Evolutionary conservation across 2,888 invertebrate species (phyloP), one percentile per base, ranked within the genome.

Genomic region (Helleia helle): DNA sequence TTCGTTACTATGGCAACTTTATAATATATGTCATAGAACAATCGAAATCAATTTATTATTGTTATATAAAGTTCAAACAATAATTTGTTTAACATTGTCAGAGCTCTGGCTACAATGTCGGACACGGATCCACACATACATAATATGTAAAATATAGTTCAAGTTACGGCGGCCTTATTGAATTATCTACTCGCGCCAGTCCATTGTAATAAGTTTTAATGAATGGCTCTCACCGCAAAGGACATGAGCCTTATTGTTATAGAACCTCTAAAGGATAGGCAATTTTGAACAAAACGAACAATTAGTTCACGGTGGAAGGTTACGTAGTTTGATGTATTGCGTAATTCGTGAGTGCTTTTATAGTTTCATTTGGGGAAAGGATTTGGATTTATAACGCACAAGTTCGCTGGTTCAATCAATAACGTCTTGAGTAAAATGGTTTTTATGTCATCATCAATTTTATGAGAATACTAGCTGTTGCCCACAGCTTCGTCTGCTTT

Each of bases 161-260:
- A 62, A 68, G 60, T 66, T 65, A 46, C 46, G 49, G 52, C 38
- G 52, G 71, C 62, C 18, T 76, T 77, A 80, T 79, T 80, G 75
- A 79, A 79, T 77, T 76, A 77, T 70, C 67, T 69, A 59, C 69
- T 69, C 65, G 66, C 65, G 68, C 59, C 48, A 42, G 48, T 49
- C 64, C 60, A 71, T 73, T 74, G 73, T 74, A 61, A 62, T 67
- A 69, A 73, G 74, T 72, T 74, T 70, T 73, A 80, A 79, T 76
- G 70, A 75, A 76, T 71, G 65, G 65, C 54, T 61, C 56, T 50
- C 27, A 22, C 22, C 22, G 22, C 22, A 5, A 12, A 34, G 34
- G 22, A 34, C 11, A 8, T 34, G 18, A 18, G 12, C 34, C 18
- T 18, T 31, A 17, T 31, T 18, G 18, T 34, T 11, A n/a, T n/a